Evolutionary conservation across 2,888 invertebrate species (phyloP), one percentile per base, ranked within the genome.

Genomic region (Brachypalpus laphriformis): DNA sequence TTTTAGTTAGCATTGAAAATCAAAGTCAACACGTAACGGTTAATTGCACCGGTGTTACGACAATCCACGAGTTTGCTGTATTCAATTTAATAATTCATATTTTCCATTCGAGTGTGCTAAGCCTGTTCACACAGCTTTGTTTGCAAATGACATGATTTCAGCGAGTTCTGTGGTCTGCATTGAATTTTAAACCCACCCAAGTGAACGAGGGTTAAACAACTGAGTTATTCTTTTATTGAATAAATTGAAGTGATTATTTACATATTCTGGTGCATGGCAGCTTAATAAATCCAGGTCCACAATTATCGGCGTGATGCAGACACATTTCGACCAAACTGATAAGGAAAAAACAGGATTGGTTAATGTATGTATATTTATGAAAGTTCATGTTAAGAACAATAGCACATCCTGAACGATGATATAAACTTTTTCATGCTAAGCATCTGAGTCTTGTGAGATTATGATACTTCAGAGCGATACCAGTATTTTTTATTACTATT

Each of bases 231-330:
- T 63, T 18, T 63, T 49, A 65, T 49, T 34, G 47, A 65, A 47
- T 65, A 47, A 65, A 65, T 49, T 49, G 34, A 65, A 65, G 65
- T 65, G 65, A 65, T 65, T 65, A 49, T 49, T 49, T 65, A 49
- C 40, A 59, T 42, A 59, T 25, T 37, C 40, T 11, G 42, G n/a
- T 42, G 25, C n/a, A 42, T 40, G 59, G 49, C 22, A 49, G 59
- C 59, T 59, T 59, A 59, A 59, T 59, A 59, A 59, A 59, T 40
- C 42, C 42, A 37, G 14, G 40, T 42, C 59, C n/a, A 25, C 25
- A 40, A 42, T 42, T 59, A 59, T 59, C 59, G 22, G 59, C 42
- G 42, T 25, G 42, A 42, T 40, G n/a, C 59, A 59, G 59, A 22
- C 22, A 40, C 59, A 40, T 40, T 37, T 40, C 37, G 25, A 14